Percentiles rank a stretch among this genome's conserved stretches.
Evolutionary conservation across 2,888 invertebrate species (phyloP).

Genomic region (Tenthredo distinguenda): DNA sequence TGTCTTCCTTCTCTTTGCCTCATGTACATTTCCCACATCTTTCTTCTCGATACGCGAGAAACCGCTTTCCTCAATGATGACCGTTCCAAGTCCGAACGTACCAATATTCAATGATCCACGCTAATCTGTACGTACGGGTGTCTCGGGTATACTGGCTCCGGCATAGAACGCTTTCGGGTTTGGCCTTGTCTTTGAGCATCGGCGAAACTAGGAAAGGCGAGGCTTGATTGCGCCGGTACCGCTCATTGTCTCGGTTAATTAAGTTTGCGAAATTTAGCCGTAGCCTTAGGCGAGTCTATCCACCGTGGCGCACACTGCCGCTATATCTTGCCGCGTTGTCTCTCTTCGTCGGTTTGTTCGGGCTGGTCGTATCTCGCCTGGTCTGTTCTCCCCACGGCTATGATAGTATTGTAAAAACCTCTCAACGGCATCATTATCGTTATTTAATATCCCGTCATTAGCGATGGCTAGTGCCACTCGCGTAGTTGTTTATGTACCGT

Average conservation of each 20-base stretch:
- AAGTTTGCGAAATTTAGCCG: constrained; percentile 71
- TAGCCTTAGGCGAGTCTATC: constrained; percentile 53
- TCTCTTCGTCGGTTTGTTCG: constrained; percentile 24
- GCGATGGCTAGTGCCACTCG: constrained; percentile 72
- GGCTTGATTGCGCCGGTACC: constrained; percentile 51
- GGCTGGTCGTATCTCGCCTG: constrained; percentile 46
- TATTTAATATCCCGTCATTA: constrained; percentile 78
- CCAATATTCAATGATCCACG: not conserved
- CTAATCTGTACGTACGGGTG: not conserved
- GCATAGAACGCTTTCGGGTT: not conserved
- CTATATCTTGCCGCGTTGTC: constrained; percentile 33
- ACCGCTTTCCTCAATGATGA: not conserved
- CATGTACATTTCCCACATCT: not conserved
- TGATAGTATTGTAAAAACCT: constrained; percentile 53
- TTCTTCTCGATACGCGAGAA: not conserved
- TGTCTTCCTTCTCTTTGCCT: constrained; percentile 22
- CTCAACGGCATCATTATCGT: constrained; percentile 75
- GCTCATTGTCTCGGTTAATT: constrained; percentile 73
- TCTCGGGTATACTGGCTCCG: not conserved
- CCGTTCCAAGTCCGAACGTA: not conserved
- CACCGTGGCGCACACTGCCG: constrained; percentile 1
- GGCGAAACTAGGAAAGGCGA: constrained; percentile 37
- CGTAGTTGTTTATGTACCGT: constrained; percentile 74
- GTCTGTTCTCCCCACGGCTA: not conserved
- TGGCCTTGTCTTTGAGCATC: not conserved